Base-by-base conservation (phyloP, 2,888 invertebrate genomes). In the Balanococcus diminutus region DNA sequence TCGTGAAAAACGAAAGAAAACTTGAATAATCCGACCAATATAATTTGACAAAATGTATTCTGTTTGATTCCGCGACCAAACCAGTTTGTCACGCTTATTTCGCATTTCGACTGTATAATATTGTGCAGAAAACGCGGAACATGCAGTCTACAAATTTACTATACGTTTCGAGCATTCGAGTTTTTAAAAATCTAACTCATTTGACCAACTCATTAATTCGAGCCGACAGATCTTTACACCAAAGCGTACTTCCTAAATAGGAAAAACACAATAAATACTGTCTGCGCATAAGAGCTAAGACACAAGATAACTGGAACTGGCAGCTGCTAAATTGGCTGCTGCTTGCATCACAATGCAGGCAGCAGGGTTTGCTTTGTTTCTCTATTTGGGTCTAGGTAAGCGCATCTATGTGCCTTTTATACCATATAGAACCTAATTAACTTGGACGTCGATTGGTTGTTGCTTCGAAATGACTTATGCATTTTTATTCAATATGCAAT, bases 261-360 rank as follows among this genome's bases (percentile, higher is more conserved):
- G 56, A 56, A 56, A 56, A 56, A 56, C 22, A 56, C 56, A 56
- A 56, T 56, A 56, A 56, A 56, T 56, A 56, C 22, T 56, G 56
- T 56, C 56, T 56, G 22, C 56, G 22, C 22, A 56, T 56, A 56
- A 56, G 36, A 3, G 36, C n/a, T n/a, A n/a, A n/a, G 56, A 56
- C 19, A 56, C 56, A 56, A 56, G 19, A 56, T 56, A 56, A 56
- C 56, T 56, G 56, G 56, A 56, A 56, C 56, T 31, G 72, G 72
- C 72, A 72, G 72, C 72, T 72, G 72, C 72, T 72, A 72, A 72
- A 72, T 72, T 72, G 28, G 72, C 31, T 72, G 72, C 31, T 72
- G 72, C 72, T 72, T 72, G 72, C 72, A 72, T 72, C 72, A 72
- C 22, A 72, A 72, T 72, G 72, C 72, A 31, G 72, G 72, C 31